Evolutionary conservation across 2,888 invertebrate genomes (phyloP).

Genomic region (Tubulanus polymorphus): DNA sequence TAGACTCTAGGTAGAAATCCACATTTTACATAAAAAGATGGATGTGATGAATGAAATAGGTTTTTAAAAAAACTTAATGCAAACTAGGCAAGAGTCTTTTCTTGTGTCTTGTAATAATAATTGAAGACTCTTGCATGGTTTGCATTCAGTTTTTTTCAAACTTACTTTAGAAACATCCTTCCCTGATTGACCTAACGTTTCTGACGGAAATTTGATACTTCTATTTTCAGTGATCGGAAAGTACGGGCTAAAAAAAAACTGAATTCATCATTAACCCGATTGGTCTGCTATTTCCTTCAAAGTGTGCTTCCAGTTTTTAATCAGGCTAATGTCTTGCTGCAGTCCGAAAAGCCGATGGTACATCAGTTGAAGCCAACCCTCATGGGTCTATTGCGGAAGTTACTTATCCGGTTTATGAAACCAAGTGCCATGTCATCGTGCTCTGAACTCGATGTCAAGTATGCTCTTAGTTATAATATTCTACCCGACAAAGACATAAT

Average conservation of each 20-base stretch:
- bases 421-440: conserved; percentile 4
- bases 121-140: too few species aligned
- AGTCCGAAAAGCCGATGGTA: conserved; percentile 8
- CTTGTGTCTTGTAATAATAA: too few species aligned
- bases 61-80: too few species aligned
- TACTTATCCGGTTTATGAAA: conserved; percentile 10
- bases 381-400: background rate
- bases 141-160: too few species aligned
- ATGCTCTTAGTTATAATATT: background rate
- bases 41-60: too few species aligned
- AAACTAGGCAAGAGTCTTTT: too few species aligned
- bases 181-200: too few species aligned
- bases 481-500: conserved; percentile 1
- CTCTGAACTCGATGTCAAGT: background rate
- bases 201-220: too few species aligned
- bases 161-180: too few species aligned
- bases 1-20: too few species aligned
- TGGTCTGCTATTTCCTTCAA: conserved; percentile 7
- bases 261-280: background rate
- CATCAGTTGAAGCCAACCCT: conserved; percentile 4
- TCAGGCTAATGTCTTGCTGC: conserved; percentile 7
- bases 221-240: conserved; percentile 1
- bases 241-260: background rate
- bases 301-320: conserved; percentile 7
- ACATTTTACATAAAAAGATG: too few species aligned